These are phyloP conservation scores for Danaus melanippus DNA, from an alignment of 1,140 invertebrate genomes.

Conservation along the genomic window DNA sequence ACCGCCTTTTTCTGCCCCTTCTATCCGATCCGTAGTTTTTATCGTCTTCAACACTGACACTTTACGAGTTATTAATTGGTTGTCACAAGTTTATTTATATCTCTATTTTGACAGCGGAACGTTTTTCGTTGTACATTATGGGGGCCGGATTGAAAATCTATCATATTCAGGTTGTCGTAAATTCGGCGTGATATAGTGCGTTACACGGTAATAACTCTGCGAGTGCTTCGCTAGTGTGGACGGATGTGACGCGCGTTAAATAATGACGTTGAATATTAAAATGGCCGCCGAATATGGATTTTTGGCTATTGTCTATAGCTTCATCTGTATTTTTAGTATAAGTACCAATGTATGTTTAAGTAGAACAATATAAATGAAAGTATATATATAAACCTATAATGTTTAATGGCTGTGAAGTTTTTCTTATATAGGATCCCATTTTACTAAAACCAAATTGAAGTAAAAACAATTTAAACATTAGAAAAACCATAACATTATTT, in stretches of 20 bases:
- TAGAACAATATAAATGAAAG: too few species aligned
- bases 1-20: slow-evolving; percentile 64
- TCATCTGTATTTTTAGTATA: not conserved
- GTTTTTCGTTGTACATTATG: slow-evolving; percentile 64
- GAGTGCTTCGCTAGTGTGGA: slow-evolving; percentile 58
- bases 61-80: slow-evolving; percentile 73
- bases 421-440: too few species aligned
- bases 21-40: slow-evolving; percentile 57
- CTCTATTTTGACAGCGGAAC: slow-evolving; percentile 65
- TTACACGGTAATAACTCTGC: slow-evolving; percentile 66
- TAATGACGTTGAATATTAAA: slow-evolving; percentile 67
- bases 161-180: slow-evolving; percentile 71
- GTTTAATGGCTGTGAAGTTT: too few species aligned
- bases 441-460: too few species aligned
- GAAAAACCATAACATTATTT: too few species aligned
- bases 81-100: slow-evolving; percentile 70
- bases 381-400: too few species aligned
- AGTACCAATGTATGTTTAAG: too few species aligned
- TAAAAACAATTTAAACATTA: too few species aligned
- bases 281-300: slow-evolving; percentile 51
- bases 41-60: slow-evolving; percentile 64
- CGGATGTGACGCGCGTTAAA: slow-evolving; percentile 62
- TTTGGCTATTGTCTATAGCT: slow-evolving; percentile 24
- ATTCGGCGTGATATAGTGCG: slow-evolving; percentile 67
- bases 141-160: slow-evolving; percentile 68